Base-by-base conservation (phyloP, 2,888 invertebrate genomes). In the Epistrophe eligans region DNA sequence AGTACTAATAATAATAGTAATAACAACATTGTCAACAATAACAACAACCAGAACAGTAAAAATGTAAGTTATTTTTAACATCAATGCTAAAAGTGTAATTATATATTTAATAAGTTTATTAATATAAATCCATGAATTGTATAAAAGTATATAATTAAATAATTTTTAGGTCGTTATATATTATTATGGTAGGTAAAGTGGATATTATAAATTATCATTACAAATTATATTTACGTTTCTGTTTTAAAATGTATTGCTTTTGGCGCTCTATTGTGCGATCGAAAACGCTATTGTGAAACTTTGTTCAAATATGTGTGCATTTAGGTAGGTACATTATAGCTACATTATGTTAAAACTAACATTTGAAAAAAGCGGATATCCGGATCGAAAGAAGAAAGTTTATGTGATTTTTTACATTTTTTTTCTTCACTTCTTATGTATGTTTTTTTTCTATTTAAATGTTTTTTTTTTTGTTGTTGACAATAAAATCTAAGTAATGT, bases 1-100 rank as follows among this genome's bases (percentile, higher is more conserved):
- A 84, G 66, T 55, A 84, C 57, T 17, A 81, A 24, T 60, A 81
- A 24, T 60, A 92, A 92, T 89, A 90, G 89, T 80, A 88, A 70
- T 80, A 81, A 66, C 67, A 77, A 77, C 43, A 81, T 62, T 19
- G 83, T 72, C 67, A 83, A 64, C 38, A 85, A 80, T n/a, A 66
- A 76, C 38, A 64, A 32, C 62, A 79, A 52, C 58, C 77, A 40
- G 66, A 80, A 67, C 64, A 82, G 32, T 40, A 81, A 81, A 79
- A 82, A 85, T 71, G 82, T 85, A 77, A 85, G 84, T 77, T 66
- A 70, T 55, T 70, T 50, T 67, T 52, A 50, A 43, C 40, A 60
- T 62, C 40, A 43, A 62, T 62, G 40, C 40, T 55, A 50, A 50
- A 19, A 70, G 15, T 40, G 17, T 70, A 52, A 70, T 35, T 70